Conservation (phyloP, 2,797 vertebrate genomes). For the Sus cebifrons region DNA sequence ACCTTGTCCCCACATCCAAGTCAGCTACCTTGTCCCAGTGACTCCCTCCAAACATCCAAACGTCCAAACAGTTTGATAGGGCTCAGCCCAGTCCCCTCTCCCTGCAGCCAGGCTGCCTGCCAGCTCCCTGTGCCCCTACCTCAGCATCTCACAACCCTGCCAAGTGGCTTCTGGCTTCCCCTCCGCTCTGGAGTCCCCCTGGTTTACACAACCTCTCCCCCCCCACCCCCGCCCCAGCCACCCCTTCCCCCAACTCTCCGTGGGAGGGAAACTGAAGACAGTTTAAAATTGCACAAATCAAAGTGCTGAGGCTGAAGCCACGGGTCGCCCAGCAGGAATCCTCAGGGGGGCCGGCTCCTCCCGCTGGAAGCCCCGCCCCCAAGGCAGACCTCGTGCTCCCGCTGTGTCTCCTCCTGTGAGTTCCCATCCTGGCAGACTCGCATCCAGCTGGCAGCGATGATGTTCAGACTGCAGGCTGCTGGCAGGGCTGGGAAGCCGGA, state of each 20-base stretch:
- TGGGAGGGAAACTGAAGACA: slow-evolving; percentile 63
- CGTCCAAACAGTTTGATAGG: neutral
- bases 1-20: no score
- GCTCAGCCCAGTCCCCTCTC: rapidly evolving
- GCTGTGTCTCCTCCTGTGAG: slow-evolving; percentile 6
- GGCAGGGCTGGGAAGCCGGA: slow-evolving; percentile 36
- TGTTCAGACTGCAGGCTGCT: slow-evolving; percentile 81
- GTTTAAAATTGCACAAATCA: slow-evolving; percentile 76
- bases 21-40: neutral
- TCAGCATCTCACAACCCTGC: neutral
- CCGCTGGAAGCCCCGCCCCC: slow-evolving; percentile 30
- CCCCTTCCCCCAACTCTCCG: neutral
- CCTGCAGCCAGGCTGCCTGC: no score
- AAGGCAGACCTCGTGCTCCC: neutral
- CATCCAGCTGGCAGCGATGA: slow-evolving; percentile 72
- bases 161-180: slow-evolving; percentile 15
- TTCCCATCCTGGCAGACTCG: slow-evolving; percentile 71
- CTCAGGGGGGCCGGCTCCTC: neutral
- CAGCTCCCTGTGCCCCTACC: neutral
- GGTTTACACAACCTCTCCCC: neutral
- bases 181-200: neutral
- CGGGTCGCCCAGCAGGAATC: neutral
- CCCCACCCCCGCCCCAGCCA: no score
- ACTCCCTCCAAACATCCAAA: neutral
- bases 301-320: slow-evolving; percentile 57